These are phyloP conservation scores for Hydrochoerus hydrochaeris DNA, from an alignment of 2,113 vertebrate genomes.

Conservation along the genomic window DNA sequence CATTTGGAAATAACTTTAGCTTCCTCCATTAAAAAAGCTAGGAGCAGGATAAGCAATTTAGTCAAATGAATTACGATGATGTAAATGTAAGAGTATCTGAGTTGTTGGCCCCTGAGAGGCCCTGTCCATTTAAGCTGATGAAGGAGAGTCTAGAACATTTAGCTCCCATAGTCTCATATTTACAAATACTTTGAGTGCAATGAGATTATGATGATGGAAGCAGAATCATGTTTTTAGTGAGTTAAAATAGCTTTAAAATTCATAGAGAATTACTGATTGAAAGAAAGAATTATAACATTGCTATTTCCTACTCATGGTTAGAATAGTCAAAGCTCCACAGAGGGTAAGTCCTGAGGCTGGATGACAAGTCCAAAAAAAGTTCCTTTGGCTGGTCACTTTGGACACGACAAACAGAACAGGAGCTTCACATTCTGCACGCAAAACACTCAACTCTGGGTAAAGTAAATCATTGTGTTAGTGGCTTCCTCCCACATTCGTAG, in stretches of 20 bases:
- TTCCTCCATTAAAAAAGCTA: neutral
- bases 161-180: slow-evolving; percentile 50
- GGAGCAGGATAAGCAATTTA: neutral
- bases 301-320: slow-evolving; percentile 12
- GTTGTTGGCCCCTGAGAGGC: neutral
- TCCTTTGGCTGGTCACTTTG: slow-evolving; percentile 12
- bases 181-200: slow-evolving; percentile 72
- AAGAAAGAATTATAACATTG: slow-evolving; percentile 6
- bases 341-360: neutral
- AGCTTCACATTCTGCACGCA: neutral
- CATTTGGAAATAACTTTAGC: slow-evolving; percentile 43
- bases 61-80: neutral
- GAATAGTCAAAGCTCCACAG: neutral
- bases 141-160: slow-evolving; percentile 35
- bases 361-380: neutral
- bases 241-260: slow-evolving; percentile 70
- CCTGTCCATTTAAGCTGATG: neutral
- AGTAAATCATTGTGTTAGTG: slow-evolving; percentile 45
- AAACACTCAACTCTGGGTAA: neutral
- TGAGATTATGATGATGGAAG: slow-evolving; percentile 55
- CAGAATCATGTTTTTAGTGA: slow-evolving; percentile 62
- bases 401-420: neutral
- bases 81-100: neutral
- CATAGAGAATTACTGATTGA: neutral
- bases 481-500: slow-evolving; percentile 29